These are phyloP conservation scores for Parnassius orleans DNA, from an alignment of 2,888 invertebrate genomes.

Conservation along the genomic window DNA sequence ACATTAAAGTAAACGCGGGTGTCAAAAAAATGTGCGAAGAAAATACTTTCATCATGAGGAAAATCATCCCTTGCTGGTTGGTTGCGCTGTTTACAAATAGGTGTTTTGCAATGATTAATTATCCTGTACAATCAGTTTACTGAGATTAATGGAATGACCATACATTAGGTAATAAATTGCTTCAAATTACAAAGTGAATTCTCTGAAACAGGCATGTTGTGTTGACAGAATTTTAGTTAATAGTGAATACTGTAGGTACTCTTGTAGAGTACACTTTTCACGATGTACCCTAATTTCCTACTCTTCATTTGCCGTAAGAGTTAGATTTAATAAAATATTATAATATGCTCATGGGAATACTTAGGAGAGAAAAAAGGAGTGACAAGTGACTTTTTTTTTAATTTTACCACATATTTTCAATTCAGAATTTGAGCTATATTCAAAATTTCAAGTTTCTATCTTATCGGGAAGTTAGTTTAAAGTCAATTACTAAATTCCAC, in stretches of 20 bases:
- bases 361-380: no score
- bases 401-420: no score
- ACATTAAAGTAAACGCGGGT: neutral
- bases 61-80: constrained; percentile 15
- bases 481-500: no score
- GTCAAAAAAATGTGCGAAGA: constrained; percentile 15
- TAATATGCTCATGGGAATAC: no score
- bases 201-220: constrained; percentile 1
- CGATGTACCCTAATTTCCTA: no score
- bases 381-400: no score
- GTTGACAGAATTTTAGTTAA: neutral
- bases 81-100: constrained; percentile 74
- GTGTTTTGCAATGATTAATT: constrained; percentile 80
- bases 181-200: constrained; percentile 23
- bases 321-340: no score
- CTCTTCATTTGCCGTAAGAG: no score
- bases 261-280: no score
- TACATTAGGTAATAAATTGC: constrained; percentile 81
- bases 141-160: constrained; percentile 80
- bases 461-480: no score
- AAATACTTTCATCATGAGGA: constrained; percentile 16
- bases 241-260: neutral
- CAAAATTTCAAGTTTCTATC: no score
- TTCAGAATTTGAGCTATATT: no score
- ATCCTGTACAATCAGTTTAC: constrained; percentile 80